Evolutionary conservation across 2,888 invertebrate genomes (phyloP), one percentile per base, ranked within the genome.

Genomic region (Archips xylosteana): DNA sequence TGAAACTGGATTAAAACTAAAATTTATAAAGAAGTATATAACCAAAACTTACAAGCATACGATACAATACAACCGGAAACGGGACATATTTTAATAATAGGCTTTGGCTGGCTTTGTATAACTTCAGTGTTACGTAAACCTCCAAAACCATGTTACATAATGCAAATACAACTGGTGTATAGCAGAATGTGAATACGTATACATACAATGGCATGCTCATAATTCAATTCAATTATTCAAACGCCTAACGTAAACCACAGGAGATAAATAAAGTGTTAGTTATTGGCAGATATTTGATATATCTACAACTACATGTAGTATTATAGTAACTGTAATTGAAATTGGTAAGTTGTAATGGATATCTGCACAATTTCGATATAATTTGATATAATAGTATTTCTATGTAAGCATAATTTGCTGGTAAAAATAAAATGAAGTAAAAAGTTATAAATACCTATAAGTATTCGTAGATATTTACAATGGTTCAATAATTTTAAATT

Each of bases 221-320:
- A 42, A 65, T 71, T 65, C 65, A 59, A 60, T 65, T 71, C 65
- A 59, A 65, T 65, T 71, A 71, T 64, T 47, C 59, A 39, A 57
- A 36, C 70, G 64, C 47, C 63, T 36, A 15, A 39, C 45, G 15
- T 15, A 36, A 49, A 15, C 45, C 12, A 34, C 39, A 42, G 39
- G 54, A 54, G 39, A 42, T 42, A 15, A 13, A 42, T 42, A 54
- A 49, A 13, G n/a, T 13, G 36, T n/a, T 63, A 42, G 15, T 66
- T 67, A 61, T 36, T 67, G 54, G n/a, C 42, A 54, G 60, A 45
- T 67, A 57, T 45, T 32, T 36, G 15, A 42, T 51, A 42, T 15
- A n/a, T 57, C 1, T 5, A 13, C 49, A 49, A 49, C n/a, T n/a
- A n/a, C 6, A n/a, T 49, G n/a, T n/a, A 3, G n/a, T n/a, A n/a